Conservation (phyloP, 2,888 invertebrate genomes). For the Melanotus villosus region DNA sequence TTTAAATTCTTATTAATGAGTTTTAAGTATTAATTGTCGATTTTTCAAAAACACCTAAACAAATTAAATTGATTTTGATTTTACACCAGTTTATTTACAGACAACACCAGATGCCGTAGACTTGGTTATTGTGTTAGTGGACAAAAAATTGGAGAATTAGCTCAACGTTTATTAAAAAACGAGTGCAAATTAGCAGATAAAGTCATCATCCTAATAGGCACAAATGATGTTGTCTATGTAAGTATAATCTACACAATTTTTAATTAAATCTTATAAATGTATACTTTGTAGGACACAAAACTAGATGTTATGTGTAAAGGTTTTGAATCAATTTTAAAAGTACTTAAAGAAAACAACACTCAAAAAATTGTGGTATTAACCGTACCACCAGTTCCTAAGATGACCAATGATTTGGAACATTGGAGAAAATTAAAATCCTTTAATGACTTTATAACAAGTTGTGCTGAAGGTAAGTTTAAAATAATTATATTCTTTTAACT, state of each 20-base stretch:
- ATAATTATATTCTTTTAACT: too few relatives aligned
- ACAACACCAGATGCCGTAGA: conserved; percentile 1
- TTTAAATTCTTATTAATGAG: too few relatives aligned
- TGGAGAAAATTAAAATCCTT: conserved; percentile 9
- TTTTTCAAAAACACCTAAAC: too few relatives aligned
- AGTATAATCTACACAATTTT: neutral
- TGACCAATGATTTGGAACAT: neutral
- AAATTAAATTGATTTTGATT: too few relatives aligned
- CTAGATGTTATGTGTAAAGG: neutral
- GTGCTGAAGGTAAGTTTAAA: conserved; percentile 5
- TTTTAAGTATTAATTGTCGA: too few relatives aligned
- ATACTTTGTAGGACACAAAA: conserved; percentile 4
- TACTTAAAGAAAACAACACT: conserved; percentile 7
- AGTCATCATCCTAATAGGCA: conserved; percentile 42
- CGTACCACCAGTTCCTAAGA: conserved; percentile 39
- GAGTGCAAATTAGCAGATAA: conserved; percentile 23
- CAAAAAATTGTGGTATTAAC: conserved; percentile 34
- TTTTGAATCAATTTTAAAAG: conserved; percentile 16
- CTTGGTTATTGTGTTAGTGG: conserved; percentile 44
- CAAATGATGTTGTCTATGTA: conserved; percentile 42
- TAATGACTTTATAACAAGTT: conserved; percentile 15
- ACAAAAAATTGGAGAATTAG: conserved; percentile 34
- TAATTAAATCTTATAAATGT: neutral
- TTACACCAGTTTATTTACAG: too few relatives aligned
- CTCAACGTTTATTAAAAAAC: neutral